Percentiles rank a stretch among this genome's conserved stretches.
phyloP scores from a whole-genome alignment of 2,797 vertebrate species.

The Mallotus villosus region DNA sequence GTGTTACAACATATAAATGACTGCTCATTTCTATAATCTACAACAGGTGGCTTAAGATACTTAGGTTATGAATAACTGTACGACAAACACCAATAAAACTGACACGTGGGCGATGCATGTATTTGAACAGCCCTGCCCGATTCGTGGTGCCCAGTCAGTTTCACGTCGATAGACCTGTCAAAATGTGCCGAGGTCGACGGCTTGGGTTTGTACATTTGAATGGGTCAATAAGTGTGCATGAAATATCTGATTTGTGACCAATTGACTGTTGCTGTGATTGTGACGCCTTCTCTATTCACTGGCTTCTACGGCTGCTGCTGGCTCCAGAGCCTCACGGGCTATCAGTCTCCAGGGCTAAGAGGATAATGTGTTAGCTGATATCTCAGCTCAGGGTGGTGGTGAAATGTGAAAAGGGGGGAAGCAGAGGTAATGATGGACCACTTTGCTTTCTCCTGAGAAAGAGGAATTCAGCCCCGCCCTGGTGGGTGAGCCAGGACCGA shows the following conservation, averaged over 20 bases:
- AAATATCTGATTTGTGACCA: slow-evolving; percentile 57
- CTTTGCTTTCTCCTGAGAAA: slow-evolving; percentile 72
- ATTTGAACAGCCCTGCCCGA: not conserved
- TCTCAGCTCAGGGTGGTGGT: slow-evolving; percentile 78
- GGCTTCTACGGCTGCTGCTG: slow-evolving; percentile 66
- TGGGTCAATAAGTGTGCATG: slow-evolving; percentile 38
- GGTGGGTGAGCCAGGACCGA: slow-evolving; percentile 35
- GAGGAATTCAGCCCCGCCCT: slow-evolving; percentile 60
- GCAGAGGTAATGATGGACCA: slow-evolving; percentile 78
- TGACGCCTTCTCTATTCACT: slow-evolving; percentile 60
- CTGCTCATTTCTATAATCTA: slow-evolving; percentile 26
- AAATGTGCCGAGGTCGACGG: not conserved
- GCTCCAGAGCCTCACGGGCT: slow-evolving; percentile 69
- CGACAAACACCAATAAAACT: not conserved
- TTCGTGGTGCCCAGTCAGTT: not conserved
- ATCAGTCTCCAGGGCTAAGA: slow-evolving; percentile 78
- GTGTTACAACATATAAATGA: slow-evolving; percentile 31
- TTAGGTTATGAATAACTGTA: slow-evolving; percentile 11
- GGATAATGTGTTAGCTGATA: slow-evolving; percentile 90
- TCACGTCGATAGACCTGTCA: not conserved
- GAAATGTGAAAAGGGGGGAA: slow-evolving; percentile 76
- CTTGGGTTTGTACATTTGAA: not conserved
- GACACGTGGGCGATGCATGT: not conserved
- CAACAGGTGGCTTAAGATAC: slow-evolving; percentile 5
- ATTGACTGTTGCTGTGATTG: slow-evolving; percentile 60